Evolutionary conservation across 2,113 vertebrate species (phyloP).

Genomic region (Axis porcinus): DNA sequence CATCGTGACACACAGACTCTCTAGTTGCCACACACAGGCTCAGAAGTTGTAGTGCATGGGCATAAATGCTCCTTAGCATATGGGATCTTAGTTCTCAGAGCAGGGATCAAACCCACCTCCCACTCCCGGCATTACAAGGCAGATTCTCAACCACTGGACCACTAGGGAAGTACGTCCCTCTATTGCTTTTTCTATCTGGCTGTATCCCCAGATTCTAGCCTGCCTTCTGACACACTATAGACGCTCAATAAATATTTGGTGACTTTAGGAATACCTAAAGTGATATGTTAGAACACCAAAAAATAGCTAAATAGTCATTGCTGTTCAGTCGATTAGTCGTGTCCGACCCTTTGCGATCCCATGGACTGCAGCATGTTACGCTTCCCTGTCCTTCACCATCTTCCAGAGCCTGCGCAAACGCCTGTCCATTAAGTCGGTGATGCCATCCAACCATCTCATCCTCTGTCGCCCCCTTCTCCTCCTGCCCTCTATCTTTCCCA

Average conservation of each 20-base stretch:
- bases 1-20: rapidly evolving
- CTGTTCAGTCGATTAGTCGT: neutral
- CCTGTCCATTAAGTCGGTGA: neutral
- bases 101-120: neutral
- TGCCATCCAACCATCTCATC: neutral
- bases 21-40: rapidly evolving
- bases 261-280: neutral
- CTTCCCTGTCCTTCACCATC: neutral
- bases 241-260: neutral
- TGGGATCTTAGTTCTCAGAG: neutral
- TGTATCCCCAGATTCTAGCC: neutral
- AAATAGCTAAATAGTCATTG: neutral
- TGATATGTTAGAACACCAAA: neutral
- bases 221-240: neutral
- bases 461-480: neutral
- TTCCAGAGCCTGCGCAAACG: rapidly evolving
- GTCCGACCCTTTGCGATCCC: neutral
- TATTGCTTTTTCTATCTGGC: neutral
- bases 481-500: neutral
- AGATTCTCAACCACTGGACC: neutral
- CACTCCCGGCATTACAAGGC: neutral
- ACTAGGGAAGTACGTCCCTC: neutral
- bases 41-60: neutral
- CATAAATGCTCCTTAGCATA: neutral
- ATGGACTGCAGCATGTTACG: neutral